These are phyloP conservation scores for Apistogramma diplotaenia DNA, from an alignment of 2,113 vertebrate genomes.

Conservation along the genomic window DNA sequence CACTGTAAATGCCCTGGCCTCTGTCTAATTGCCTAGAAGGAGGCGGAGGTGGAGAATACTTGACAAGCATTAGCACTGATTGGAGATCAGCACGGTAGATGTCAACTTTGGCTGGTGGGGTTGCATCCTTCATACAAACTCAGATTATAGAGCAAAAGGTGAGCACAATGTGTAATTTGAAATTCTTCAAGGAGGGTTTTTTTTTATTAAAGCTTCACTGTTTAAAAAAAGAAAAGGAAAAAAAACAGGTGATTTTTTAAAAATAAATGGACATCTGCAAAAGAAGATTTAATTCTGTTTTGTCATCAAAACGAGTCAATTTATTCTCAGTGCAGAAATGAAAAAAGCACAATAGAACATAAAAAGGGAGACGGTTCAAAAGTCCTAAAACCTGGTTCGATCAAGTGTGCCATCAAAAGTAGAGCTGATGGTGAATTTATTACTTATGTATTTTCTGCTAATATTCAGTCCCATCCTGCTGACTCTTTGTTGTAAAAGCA, in stretches of 20 bases:
- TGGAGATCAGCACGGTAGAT: background rate
- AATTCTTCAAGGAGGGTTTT: background rate
- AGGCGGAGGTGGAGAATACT: conserved; percentile 27
- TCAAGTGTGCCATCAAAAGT: background rate
- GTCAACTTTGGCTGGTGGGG: background rate
- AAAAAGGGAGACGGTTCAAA: background rate
- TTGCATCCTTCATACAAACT: background rate
- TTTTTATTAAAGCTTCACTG: too few relatives aligned
- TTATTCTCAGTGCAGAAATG: background rate
- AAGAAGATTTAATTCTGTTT: background rate
- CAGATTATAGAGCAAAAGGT: background rate
- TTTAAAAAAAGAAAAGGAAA: too few relatives aligned
- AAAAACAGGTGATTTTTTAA: too few relatives aligned
- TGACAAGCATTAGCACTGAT: conserved; percentile 34
- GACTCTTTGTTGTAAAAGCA: background rate
- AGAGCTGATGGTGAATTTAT: background rate
- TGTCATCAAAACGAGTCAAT: too few relatives aligned
- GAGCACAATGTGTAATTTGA: background rate
- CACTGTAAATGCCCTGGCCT: conserved; percentile 18
- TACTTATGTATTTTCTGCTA: background rate
- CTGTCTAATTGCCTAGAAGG: conserved; percentile 36
- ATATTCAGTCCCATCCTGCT: background rate
- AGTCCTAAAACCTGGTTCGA: background rate
- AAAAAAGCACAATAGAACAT: background rate
- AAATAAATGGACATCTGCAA: background rate